A percentile compares a stretch with the other conserved stretches of the same genome.
Conservation (phyloP, 2,888 invertebrate genomes). For the Diabrotica balteata region DNA sequence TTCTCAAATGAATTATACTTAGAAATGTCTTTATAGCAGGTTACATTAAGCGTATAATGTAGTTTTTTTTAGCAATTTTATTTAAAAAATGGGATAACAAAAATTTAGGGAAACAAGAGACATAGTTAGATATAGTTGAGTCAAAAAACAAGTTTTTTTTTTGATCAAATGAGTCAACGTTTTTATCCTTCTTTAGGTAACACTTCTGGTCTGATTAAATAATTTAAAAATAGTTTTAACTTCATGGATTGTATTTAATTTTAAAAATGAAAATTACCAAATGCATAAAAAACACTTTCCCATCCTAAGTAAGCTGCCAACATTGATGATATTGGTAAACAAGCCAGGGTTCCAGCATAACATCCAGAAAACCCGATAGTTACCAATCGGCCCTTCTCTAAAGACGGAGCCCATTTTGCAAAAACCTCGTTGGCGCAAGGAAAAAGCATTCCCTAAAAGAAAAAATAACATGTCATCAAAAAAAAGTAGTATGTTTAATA, state of each 20-base stretch:
- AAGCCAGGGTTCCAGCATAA: slow-evolving; percentile 82
- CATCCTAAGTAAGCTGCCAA: slow-evolving; percentile 77
- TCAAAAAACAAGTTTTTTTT: too few relatives aligned
- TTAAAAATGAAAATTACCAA: slow-evolving; percentile 48
- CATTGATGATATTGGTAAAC: slow-evolving; percentile 79
- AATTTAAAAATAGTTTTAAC: background rate
- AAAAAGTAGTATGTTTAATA: too few relatives aligned
- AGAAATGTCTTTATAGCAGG: too few relatives aligned
- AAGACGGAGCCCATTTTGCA: slow-evolving; percentile 83
- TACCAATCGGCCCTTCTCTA: slow-evolving; percentile 78
- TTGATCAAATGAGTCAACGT: too few relatives aligned
- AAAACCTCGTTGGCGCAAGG: slow-evolving; percentile 83
- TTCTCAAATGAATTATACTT: too few relatives aligned
- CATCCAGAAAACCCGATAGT: slow-evolving; percentile 85
- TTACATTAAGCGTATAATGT: too few relatives aligned
- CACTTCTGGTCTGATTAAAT: too few relatives aligned
- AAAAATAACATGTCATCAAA: background rate
- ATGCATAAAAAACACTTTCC: slow-evolving; percentile 83
- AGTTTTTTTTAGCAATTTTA: too few relatives aligned
- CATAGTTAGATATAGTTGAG: too few relatives aligned
- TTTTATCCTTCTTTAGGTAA: too few relatives aligned
- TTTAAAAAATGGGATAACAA: too few relatives aligned
- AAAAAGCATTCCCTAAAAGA: slow-evolving; percentile 72
- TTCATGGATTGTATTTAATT: background rate
- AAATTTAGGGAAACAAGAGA: too few relatives aligned